phyloP scores from a whole-genome alignment of 1,140 invertebrate genomes.

The Hermetia illucens region DNA sequence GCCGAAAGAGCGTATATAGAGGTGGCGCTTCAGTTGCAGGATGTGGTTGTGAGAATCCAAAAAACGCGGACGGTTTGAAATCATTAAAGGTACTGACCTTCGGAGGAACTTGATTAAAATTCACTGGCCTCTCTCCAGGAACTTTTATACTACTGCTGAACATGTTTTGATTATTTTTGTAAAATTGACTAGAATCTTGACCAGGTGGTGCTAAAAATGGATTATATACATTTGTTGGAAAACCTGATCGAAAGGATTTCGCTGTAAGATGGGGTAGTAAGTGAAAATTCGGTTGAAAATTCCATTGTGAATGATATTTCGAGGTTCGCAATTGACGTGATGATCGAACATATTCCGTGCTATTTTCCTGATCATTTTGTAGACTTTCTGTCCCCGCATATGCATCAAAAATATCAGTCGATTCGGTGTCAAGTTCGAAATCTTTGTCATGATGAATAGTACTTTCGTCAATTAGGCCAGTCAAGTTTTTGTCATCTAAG shows the following conservation, averaged over 20 bases:
- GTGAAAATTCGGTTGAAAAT: conserved; percentile 1
- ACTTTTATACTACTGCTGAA: not conserved
- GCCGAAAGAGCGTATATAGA: not conserved
- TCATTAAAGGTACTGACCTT: not conserved
- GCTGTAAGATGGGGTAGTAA: not conserved
- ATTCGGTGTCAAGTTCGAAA: conserved; percentile 1
- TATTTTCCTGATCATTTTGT: not conserved
- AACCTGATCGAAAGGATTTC: not conserved
- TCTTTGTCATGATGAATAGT: conserved; percentile 5
- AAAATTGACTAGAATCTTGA: not conserved
- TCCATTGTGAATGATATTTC: not conserved
- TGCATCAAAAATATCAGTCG: no score
- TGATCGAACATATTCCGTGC: not conserved
- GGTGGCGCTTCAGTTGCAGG: no score
- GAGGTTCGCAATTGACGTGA: conserved; percentile 3
- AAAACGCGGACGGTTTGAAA: not conserved
- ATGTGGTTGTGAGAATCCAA: not conserved
- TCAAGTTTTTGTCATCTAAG: no score
- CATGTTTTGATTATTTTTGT: not conserved
- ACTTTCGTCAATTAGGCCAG: conserved; percentile 6
- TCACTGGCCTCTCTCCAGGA: not conserved
- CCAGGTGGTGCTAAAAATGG: not conserved
- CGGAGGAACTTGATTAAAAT: not conserved
- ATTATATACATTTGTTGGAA: not conserved
- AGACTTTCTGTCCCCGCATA: no score